These are phyloP conservation scores for Gymnopithys bicolor DNA, from an alignment of 2,797 vertebrate species.

Conservation along the genomic window DNA sequence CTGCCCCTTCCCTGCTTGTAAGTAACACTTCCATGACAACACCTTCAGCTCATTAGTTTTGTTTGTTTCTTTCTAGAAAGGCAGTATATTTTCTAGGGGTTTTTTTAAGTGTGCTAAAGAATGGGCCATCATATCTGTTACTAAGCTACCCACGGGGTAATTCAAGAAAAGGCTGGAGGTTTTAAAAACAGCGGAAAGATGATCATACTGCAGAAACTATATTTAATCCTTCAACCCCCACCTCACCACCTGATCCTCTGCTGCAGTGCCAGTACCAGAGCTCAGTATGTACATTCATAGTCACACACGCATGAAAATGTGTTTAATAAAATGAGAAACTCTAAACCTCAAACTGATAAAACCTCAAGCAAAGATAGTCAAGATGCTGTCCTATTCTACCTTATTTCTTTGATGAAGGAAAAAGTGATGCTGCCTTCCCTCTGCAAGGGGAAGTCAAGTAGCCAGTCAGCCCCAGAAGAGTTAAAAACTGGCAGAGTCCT, in stretches of 20 bases:
- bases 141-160: not conserved
- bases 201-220: slow-evolving; percentile 13
- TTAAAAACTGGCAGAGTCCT: not conserved
- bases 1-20: not conserved
- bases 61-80: slow-evolving; percentile 33
- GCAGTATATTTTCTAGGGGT: not conserved
- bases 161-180: not conserved
- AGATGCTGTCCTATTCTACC: not conserved
- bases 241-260: not conserved
- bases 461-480: not conserved
- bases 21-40: slow-evolving; percentile 41
- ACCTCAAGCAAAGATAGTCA: not conserved
- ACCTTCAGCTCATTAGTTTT: slow-evolving; percentile 18
- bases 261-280: not conserved
- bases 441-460: not conserved
- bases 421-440: not conserved
- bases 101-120: not conserved
- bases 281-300: not conserved
- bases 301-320: not conserved
- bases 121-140: not conserved
- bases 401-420: not conserved
- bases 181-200: slow-evolving; percentile 37
- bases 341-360: not conserved
- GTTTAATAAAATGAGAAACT: not conserved
- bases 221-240: slow-evolving; percentile 27